Base-by-base conservation (phyloP, 2,888 invertebrate species). In the Aplocera efformata region DNA sequence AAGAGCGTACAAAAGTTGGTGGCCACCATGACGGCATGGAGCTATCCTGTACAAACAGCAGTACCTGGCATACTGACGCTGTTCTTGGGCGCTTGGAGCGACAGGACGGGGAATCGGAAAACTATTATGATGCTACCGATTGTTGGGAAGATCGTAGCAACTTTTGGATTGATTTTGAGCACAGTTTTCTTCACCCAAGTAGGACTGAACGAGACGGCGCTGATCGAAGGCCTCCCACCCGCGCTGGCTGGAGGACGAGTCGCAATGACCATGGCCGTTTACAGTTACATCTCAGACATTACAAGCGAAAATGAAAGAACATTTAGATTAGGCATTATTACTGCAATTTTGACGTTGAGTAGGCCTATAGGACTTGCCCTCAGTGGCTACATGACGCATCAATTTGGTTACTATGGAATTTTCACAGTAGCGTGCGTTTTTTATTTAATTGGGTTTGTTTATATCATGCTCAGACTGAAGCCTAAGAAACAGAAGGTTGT, bases 81-180 rank as follows among this genome's bases (percentile, higher is more conserved):
- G 5, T 90, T 92, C 48, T 63, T 91, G 8, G 92, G 91, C 1
- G 89, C 91, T 1, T 92, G 91, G 91, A 91, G 90, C 63, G 91
- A 92, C 60, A 82, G 90, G 27, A 89, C 90, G n/a, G 90, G 90
- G 11, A 85, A 89, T 55, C 73, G 91, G 27, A 91, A 91, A 61
- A 80, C 89, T 0, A 90, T 90, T 42, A 90, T 92, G 85, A 73
- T 91, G 22, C 56, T 90, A 7, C 91, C 91, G 0, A 86, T 91
- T 10, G 53, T 89, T n/a, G 91, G 91, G 5, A 91, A 91, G 63
- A 62, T 90, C 11, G 62, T 90, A 38, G 83, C 90, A 1, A 70
- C 88, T n/a, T 67, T 85, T 28, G 90, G 91, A 5, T 79, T 90
- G 26, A 89, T 91, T 41, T 48, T 91, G 32, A 90, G 89, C 47